Evolutionary conservation across 2,888 invertebrate genomes (phyloP).

Genomic region (Hemicrepidius hirtus): DNA sequence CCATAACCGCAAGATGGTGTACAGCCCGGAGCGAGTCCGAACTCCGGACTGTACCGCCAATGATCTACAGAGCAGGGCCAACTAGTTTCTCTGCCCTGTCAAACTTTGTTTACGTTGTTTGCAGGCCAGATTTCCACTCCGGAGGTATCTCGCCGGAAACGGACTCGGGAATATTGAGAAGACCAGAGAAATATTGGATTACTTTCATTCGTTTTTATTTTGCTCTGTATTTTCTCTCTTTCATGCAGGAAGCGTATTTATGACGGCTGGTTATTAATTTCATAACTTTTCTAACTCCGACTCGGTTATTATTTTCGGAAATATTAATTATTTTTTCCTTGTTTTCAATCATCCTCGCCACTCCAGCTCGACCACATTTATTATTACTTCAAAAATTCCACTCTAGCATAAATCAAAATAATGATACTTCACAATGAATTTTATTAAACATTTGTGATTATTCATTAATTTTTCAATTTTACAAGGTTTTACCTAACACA

Average conservation of each 20-base stretch:
- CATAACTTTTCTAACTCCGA: constrained; percentile 47
- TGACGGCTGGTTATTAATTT: constrained; percentile 51
- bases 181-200: constrained; percentile 53
- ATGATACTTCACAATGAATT: constrained; percentile 20
- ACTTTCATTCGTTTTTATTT: constrained; percentile 51
- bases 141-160: constrained; percentile 52
- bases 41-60: constrained; percentile 46
- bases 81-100: constrained; percentile 55
- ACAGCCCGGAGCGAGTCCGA: constrained; percentile 30
- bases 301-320: constrained; percentile 44
- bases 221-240: constrained; percentile 44
- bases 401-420: constrained; percentile 21
- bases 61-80: constrained; percentile 49
- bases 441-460: constrained; percentile 19
- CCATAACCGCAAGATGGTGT: constrained; percentile 56
- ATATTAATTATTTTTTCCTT: constrained; percentile 47
- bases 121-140: constrained; percentile 57
- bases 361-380: constrained; percentile 29
- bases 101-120: constrained; percentile 60
- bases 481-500: no score
- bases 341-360: constrained; percentile 32
- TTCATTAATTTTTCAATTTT: neutral
- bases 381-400: constrained; percentile 17
- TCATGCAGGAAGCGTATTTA: constrained; percentile 46
- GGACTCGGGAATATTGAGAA: constrained; percentile 53